A percentile compares a stretch with the other conserved stretches of the same genome.
phyloP scores from a whole-genome alignment of 2,797 vertebrate species.

The Hipposideros larvatus region DNA sequence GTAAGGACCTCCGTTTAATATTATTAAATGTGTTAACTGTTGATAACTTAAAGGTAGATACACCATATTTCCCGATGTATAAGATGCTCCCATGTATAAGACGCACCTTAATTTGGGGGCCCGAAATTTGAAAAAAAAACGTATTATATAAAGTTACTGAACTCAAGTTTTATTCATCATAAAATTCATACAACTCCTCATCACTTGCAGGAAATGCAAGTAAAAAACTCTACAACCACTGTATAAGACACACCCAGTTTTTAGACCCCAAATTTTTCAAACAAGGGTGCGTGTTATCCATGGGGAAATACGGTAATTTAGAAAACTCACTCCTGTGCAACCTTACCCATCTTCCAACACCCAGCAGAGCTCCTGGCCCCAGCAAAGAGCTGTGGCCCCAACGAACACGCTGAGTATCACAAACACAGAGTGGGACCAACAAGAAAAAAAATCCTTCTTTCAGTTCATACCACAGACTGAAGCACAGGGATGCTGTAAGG shows the following conservation, averaged over 20 bases:
- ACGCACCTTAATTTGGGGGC: too few relatives aligned
- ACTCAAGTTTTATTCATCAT: too few relatives aligned
- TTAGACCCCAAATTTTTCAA: too few relatives aligned
- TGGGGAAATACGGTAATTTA: neutral
- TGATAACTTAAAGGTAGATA: neutral
- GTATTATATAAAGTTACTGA: too few relatives aligned
- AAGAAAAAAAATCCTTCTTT: neutral
- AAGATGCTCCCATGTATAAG: too few relatives aligned
- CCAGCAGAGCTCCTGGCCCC: neutral
- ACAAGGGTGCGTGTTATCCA: too few relatives aligned
- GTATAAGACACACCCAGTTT: too few relatives aligned
- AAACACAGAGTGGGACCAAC: neutral
- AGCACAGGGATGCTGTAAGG: neutral
- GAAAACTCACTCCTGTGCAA: neutral
- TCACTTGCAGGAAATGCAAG: too few relatives aligned
- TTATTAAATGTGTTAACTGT: neutral
- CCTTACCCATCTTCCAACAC: neutral
- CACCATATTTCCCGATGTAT: too few relatives aligned
- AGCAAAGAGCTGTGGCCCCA: neutral
- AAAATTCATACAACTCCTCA: too few relatives aligned
- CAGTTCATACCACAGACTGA: neutral
- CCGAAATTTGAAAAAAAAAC: too few relatives aligned
- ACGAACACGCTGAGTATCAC: rapidly evolving
- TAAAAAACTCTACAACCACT: too few relatives aligned
- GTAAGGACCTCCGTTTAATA: neutral